Evolutionary conservation across 2,888 invertebrate genomes (phyloP), one percentile per base, ranked within the genome.

Genomic region (Aphodius sticticus): DNA sequence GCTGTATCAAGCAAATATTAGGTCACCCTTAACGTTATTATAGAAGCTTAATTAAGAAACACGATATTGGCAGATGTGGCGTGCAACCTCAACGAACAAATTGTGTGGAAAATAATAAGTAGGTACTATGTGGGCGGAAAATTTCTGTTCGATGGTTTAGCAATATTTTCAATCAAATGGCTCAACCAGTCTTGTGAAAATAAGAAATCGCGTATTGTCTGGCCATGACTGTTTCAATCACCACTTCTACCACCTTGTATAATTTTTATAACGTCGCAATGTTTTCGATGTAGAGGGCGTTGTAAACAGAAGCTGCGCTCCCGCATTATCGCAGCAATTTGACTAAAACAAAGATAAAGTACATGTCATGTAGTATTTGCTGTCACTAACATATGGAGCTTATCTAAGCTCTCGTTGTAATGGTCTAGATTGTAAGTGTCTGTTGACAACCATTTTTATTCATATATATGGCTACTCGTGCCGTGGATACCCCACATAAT

Each of bases 381-480:
- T 83, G 81, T 81, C 82, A 81, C 76, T 81, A 82, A 83, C 84
- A 83, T 83, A 84, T 84, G 84, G 84, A 80, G 80, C 81, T 82
- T 83, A 80, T 81, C 80, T 78, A 38, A 38, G 74, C 70, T 78
- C 71, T 36, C 71, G 78, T 35, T 71, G 38, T 78, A 78, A 78
- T 78, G 78, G 75, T 35, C 74, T 69, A 76, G 70, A 70, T 70
- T 76, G 26, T 70, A 76, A 78, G 79, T 76, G 78, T 80, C 38
- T 69, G 69, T 53, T 78, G 80, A 78, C 79, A 79, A 75, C 77
- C 69, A 77, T 81, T 77, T 81, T 81, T 81, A 81, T 77, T 53
- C 53, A 53, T 53, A 53, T 53, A 53, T 9, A 53, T 53, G 53
- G 53, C 4, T 53, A 1, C 53, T 7, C 53, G 12, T 53, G 53